Conservation (phyloP, 37 sponge, comb jelly and placozoan species). For the Aplysina aerophoba region DNA sequence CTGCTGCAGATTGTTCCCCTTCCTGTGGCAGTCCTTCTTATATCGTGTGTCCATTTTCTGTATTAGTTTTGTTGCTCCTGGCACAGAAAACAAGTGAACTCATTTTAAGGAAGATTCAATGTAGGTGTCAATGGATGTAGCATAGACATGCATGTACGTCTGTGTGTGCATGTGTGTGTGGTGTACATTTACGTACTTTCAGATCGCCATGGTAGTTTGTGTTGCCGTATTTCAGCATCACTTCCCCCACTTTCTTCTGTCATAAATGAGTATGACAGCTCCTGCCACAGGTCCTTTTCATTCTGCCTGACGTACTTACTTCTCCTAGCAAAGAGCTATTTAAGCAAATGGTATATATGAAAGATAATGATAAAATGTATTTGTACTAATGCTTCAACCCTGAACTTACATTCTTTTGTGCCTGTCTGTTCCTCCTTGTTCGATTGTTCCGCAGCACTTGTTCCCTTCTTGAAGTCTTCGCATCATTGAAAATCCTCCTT, state of each 20-base stretch:
- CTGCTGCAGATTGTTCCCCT: no score
- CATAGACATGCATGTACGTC: no score
- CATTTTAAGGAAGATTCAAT: no score
- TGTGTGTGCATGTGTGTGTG: no score
- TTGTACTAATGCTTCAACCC: not conserved
- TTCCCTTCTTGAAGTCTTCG: not conserved
- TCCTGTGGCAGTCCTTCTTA: no score
- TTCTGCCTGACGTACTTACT: not conserved
- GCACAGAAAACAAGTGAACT: no score
- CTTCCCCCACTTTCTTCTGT: constrained; percentile 23
- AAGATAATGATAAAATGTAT: not conserved
- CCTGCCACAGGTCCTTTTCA: constrained; percentile 17
- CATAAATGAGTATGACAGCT: constrained; percentile 3
- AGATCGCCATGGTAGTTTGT: constrained; percentile 21
- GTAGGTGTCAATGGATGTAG: no score
- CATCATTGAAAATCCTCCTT: constrained; percentile 30
- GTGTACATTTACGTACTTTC: not conserved
- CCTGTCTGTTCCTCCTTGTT: not conserved
- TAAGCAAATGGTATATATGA: not conserved
- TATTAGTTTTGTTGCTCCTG: no score
- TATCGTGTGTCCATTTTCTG: no score
- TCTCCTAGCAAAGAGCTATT: constrained; percentile 22
- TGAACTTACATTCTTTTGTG: constrained; percentile 19
- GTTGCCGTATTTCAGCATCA: not conserved
- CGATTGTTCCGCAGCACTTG: not conserved